Evolutionary conservation across 2,113 vertebrate species (phyloP).

Genomic region (Centropus bengalensis): DNA sequence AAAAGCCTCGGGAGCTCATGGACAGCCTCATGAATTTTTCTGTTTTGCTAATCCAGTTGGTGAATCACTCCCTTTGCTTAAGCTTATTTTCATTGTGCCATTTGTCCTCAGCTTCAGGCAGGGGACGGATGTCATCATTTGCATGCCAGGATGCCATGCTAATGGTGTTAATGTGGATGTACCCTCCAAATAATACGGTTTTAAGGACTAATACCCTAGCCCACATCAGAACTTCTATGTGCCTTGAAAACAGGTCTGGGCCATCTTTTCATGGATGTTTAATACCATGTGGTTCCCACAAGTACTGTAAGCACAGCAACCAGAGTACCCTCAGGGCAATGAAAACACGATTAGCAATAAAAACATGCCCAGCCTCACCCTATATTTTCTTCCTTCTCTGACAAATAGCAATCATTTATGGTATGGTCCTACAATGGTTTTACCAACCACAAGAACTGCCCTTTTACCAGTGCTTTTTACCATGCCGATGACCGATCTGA

Average conservation of each 20-base stretch:
- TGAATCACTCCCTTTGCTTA: constrained; percentile 19
- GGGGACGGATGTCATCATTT: not conserved
- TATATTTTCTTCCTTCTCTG: not conserved
- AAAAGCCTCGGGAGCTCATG: not conserved
- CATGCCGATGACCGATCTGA: not conserved
- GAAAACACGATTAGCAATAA: not conserved
- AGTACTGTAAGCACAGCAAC: not conserved
- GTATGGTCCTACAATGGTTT: not conserved
- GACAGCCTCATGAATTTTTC: not conserved
- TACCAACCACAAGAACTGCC: not conserved
- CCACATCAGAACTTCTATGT: not conserved
- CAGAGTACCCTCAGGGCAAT: not conserved
- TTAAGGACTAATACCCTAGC: not conserved
- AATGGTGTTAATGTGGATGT: not conserved
- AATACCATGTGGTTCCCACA: not conserved
- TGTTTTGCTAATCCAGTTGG: not conserved
- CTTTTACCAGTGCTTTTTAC: not conserved
- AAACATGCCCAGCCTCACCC: not conserved
- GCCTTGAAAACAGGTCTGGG: not conserved
- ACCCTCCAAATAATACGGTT: not conserved
- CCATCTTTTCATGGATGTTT: not conserved
- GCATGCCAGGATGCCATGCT: not conserved
- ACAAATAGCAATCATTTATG: not conserved
- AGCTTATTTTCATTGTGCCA: constrained; percentile 24
- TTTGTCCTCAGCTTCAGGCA: constrained; percentile 15